Conservation (phyloP, 2,113 vertebrate species). For the Cochlearius cochlearius region DNA sequence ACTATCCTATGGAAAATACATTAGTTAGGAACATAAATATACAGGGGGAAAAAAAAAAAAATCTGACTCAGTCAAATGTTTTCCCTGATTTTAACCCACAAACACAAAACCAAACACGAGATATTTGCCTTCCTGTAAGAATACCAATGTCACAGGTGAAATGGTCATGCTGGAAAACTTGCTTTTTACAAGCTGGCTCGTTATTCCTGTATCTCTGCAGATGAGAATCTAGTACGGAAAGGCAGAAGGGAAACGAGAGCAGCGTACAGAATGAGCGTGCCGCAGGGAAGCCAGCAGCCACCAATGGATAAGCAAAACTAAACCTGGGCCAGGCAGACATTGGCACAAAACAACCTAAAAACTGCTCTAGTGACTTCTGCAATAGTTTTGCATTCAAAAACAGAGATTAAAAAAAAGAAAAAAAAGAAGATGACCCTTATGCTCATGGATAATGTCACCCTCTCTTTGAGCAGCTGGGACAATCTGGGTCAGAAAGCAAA, state of each 20-base stretch:
- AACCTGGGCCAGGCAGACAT: not conserved
- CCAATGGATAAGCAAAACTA: not conserved
- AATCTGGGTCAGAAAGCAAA: not conserved
- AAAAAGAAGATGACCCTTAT: not conserved
- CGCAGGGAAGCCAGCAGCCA: not conserved
- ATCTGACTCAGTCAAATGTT: not conserved
- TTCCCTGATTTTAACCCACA: not conserved
- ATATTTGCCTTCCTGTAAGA: not conserved
- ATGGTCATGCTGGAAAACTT: not conserved
- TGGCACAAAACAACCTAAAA: not conserved
- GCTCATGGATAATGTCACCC: not conserved
- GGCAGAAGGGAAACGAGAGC: not conserved
- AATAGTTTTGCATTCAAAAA: not conserved
- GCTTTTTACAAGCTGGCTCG: not conserved
- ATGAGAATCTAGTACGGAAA: not conserved
- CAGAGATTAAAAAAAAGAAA: not conserved
- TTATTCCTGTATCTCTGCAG: not conserved
- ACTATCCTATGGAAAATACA: not conserved
- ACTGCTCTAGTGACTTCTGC: not conserved
- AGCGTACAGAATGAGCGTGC: fast-evolving
- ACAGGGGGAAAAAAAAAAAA: not conserved
- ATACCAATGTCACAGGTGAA: not conserved
- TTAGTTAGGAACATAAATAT: not conserved
- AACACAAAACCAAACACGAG: not conserved
- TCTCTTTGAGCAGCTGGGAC: not conserved